A percentile compares a stretch with the other conserved stretches of the same genome.
Conservation (phyloP, 2,113 vertebrate species). For the Equus quagga region DNA sequence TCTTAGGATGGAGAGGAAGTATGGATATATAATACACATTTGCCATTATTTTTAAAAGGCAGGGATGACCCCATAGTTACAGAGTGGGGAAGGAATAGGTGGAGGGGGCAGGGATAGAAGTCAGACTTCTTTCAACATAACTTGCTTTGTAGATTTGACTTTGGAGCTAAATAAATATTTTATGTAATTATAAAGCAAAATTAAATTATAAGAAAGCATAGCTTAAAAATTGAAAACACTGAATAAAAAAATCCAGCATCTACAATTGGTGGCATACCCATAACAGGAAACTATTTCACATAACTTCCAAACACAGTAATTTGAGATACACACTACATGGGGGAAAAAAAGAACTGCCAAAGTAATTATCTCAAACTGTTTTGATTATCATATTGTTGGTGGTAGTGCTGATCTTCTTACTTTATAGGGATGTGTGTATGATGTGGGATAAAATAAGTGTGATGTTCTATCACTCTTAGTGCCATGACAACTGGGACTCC, state of each 20-base stretch:
- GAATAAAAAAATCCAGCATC: neutral
- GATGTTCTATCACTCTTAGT: neutral
- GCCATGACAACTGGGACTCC: neutral
- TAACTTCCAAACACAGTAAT: neutral
- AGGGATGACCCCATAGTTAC: neutral
- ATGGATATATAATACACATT: neutral
- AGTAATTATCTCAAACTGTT: neutral
- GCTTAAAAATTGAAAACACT: neutral
- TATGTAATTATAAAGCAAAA: neutral
- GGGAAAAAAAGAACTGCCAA: neutral
- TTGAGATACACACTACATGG: neutral
- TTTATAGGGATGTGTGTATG: neutral
- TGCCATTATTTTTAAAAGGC: neutral
- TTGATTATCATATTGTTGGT: neutral
- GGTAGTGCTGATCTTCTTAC: neutral
- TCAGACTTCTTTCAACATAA: neutral
- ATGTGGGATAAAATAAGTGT: neutral
- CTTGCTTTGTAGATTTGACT: neutral
- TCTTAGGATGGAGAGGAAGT: neutral
- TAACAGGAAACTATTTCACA: neutral
- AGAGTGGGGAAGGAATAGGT: neutral
- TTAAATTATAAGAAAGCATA: neutral
- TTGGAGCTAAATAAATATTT: neutral
- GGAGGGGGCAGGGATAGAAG: neutral
- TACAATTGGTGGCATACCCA: neutral